Evolutionary conservation across 53 echinoderm and acorn worm genomes (phyloP).

Genomic region (Pentamera pediparva): DNA sequence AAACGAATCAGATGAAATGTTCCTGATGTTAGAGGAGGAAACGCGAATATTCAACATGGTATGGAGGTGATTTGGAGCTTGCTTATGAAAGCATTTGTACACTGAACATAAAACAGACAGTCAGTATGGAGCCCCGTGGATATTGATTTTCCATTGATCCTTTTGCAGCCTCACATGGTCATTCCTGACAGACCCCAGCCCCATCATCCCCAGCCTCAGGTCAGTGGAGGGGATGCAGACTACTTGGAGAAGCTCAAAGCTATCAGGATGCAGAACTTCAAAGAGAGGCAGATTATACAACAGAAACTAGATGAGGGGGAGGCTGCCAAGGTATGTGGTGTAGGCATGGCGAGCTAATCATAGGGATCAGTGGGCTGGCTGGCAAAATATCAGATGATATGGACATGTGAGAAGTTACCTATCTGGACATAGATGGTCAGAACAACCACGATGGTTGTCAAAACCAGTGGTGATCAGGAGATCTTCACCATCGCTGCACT

Average conservation of each 20-base stretch:
- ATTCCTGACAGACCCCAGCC: conserved; percentile 36
- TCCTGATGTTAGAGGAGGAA: no score
- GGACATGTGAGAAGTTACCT: no score
- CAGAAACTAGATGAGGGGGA: conserved; percentile 43
- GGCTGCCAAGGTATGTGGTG: conserved; percentile 50
- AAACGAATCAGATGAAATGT: no score
- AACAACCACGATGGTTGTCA: no score
- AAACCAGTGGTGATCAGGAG: no score
- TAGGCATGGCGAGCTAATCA: not conserved
- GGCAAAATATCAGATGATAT: no score
- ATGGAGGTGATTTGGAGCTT: no score
- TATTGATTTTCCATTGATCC: not conserved
- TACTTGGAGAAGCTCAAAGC: conserved; percentile 85
- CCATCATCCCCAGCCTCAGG: not conserved
- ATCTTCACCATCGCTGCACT: no score
- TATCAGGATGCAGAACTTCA: conserved; percentile 90
- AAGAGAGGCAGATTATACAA: conserved; percentile 64
- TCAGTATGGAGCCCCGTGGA: not conserved
- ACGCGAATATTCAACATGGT: no score
- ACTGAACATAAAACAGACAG: no score
- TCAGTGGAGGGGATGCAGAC: conserved; percentile 50
- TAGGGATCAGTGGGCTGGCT: not conserved
- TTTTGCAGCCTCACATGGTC: not conserved
- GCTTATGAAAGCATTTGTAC: no score
- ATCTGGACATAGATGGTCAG: no score